Evolutionary conservation across 2,797 vertebrate genomes (phyloP), one percentile per base, ranked within the genome.

Genomic region (Artibeus lituratus): DNA sequence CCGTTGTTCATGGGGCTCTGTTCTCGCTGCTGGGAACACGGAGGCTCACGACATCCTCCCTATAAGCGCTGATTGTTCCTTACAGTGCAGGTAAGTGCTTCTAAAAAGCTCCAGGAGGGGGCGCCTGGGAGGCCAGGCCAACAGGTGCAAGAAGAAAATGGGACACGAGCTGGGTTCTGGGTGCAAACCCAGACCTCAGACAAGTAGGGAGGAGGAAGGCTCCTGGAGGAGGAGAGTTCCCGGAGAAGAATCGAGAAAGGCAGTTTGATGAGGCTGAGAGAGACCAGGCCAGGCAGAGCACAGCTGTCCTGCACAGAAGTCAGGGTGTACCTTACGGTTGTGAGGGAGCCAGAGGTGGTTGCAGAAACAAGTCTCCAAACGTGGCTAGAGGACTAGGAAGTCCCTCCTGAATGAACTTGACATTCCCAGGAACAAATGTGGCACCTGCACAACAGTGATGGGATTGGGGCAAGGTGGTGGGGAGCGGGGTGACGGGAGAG

Each of bases 11-110:
- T 6, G 16, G 49, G 65, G 16, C 70, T 74, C 53, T 42, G 26
- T 29, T 53, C 53, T 26, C 8, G 0, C 42, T 5, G 2, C 44
- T 35, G 42, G 32, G 26, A 16, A 3, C 44, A 0, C 0, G 7
- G 70, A 24, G 5, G 35, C 80, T 39, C 22, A 22, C 3, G 47
- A 8, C 62, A 39, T 42, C 15, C 35, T 49, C 32, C 3, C 14
- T 70, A 37, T 32, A 37, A n/a, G 29, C 7, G 7, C 26, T 9
- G 22, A 39, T 1, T 8, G 7, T 42, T 37, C 19, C 77, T 15
- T 1, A 3, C 1, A 32, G 35, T 39, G 35, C 47, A 69, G 21
- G 3, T 24, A 32, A 72, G 37, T 2, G 10, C 39, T 49, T 3
- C 4, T 37, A 73, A 7, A 81, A 87, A 65, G n/a, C 26, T 37